Base-by-base conservation (phyloP, 2,888 invertebrate genomes). In the Acheta domesticus region DNA sequence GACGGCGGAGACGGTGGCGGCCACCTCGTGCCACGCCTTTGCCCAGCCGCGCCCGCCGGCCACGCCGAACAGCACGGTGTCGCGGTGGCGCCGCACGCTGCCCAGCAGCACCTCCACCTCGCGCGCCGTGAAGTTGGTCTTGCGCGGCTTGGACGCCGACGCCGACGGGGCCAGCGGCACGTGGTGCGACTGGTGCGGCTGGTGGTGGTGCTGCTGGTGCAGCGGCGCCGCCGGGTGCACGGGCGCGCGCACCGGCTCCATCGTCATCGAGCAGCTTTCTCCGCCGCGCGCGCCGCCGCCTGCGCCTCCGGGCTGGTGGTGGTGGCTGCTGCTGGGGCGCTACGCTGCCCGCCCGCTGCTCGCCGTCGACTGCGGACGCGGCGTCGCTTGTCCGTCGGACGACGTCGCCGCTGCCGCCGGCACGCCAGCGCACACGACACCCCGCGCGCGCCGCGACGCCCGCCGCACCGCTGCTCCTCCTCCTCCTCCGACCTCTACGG, bases 11-110 rank as follows among this genome's bases (percentile, higher is more conserved):
- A 84, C 84, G 21, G 82, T 83, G 48, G 81, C 82, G n/a, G 84
- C 84, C 48, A 84, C 83, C 21, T 83, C 83, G 79, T 83, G 83
- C 84, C 84, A 84, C 12, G 84, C 84, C 48, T 82, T 79, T 16
- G 84, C 84, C 84, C 84, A 84, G 2, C 84, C 84, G 75, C 83
- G 81, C 2, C 84, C 84, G n/a, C 84, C 84, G 14, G 84, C 84
- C 21, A 84, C 84, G 11, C 84, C 84, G 80, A 84, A 84, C 75
- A 84, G 82, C n/a, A 84, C 83, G 11, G 83, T 83, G 76, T 84
- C 83, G 49, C 84, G 83, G 77, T 84, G 80, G 48, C 83, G 81
- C 19, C 83, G 82, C 20, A 84, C 84, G 12, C 83, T 83, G n/a
- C 81, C 80, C 19, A 84, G 79, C 20, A 84, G 81, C 12, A 83